Conservation (phyloP, 92 coral and sea anemone species). For the Epizoanthus illoricatus region DNA sequence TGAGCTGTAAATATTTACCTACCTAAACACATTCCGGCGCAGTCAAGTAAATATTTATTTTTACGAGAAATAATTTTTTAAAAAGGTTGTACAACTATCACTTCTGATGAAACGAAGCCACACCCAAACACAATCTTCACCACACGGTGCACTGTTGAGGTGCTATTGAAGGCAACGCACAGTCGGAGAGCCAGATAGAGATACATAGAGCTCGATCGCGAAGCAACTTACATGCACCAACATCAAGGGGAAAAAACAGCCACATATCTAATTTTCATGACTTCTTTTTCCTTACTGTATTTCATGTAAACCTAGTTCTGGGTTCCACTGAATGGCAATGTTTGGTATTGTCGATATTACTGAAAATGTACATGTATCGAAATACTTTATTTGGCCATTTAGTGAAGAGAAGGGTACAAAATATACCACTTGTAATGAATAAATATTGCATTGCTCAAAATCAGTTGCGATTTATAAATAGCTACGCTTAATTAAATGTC, state of each 20-base stretch:
- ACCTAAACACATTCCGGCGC: background rate
- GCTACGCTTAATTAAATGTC: too few species aligned
- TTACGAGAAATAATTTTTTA: too few species aligned
- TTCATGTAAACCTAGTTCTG: too few species aligned
- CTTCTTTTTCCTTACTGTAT: too few species aligned
- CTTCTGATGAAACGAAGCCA: background rate
- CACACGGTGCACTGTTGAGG: background rate
- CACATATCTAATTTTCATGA: background rate
- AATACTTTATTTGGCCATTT: too few species aligned
- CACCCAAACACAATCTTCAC: background rate
- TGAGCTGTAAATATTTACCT: background rate
- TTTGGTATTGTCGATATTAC: too few species aligned
- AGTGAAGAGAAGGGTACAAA: too few species aligned
- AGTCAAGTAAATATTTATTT: background rate
- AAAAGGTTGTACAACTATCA: background rate
- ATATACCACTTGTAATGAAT: too few species aligned
- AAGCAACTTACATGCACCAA: slow-evolving; percentile 8
- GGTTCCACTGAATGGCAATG: too few species aligned
- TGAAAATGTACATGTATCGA: too few species aligned
- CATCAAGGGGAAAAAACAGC: background rate
- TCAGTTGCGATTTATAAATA: too few species aligned
- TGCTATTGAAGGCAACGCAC: background rate
- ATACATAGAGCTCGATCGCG: slow-evolving; percentile 6
- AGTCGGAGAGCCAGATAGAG: slow-evolving; percentile 17
- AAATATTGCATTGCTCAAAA: too few species aligned